Conservation (phyloP, 2,797 vertebrate genomes). For the Rhynchonycteris naso region DNA sequence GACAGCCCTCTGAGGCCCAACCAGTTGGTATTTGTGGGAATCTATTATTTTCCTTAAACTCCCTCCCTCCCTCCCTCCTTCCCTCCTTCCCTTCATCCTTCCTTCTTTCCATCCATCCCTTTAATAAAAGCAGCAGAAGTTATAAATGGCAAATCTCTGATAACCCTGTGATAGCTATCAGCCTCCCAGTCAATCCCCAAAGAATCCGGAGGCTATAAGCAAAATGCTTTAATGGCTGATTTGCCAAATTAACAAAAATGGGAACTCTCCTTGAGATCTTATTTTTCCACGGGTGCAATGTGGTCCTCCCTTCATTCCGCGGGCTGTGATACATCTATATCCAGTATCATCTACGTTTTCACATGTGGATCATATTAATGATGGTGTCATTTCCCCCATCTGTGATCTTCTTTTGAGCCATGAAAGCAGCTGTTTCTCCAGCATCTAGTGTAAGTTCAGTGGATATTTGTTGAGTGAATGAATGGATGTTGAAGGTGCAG, state of each 20-base stretch:
- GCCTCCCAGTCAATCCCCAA: background rate
- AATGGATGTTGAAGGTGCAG: background rate
- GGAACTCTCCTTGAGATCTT: background rate
- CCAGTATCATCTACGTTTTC: background rate
- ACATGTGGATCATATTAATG: background rate
- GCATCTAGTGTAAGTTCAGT: background rate
- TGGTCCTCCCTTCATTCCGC: background rate
- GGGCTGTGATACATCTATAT: background rate
- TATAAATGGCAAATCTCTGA: background rate
- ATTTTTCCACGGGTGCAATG: background rate
- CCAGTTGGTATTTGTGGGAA: background rate
- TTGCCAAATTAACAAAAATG: background rate
- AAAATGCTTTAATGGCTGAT: background rate
- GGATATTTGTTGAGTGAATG: background rate
- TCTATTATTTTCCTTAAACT: background rate
- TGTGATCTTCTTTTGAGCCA: background rate
- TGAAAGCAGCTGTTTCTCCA: background rate
- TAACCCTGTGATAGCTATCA: background rate
- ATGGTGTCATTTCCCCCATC: background rate
- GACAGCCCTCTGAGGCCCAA: background rate
- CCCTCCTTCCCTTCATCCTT: background rate
- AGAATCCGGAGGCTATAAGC: background rate
- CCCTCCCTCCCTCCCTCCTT: no score
- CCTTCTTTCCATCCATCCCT: background rate
- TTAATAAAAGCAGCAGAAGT: constrained; percentile 22